These are phyloP conservation scores for Protonibea diacanthus DNA, from an alignment of 2,797 vertebrate species.

Conservation along the genomic window DNA sequence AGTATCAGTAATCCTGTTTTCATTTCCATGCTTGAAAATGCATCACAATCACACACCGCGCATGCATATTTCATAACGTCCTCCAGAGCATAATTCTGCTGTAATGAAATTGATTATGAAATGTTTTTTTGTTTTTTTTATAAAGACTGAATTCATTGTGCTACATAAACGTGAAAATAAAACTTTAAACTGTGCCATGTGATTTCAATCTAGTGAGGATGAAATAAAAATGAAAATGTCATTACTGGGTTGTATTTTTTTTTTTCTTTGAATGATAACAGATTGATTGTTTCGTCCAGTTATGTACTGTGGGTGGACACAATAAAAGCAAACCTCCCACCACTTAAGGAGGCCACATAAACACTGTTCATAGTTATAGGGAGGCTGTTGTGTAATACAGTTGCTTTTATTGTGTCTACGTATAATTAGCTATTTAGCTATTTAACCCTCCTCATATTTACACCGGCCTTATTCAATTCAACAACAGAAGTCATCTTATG, in stretches of 20 bases:
- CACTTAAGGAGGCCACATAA: background rate
- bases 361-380: background rate
- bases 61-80: background rate
- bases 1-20: constrained; percentile 14
- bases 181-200: background rate
- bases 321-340: background rate
- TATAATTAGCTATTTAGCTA: background rate
- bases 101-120: background rate
- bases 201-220: background rate
- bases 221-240: background rate
- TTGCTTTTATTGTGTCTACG: background rate
- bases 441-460: background rate
- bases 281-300: background rate
- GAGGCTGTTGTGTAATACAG: background rate
- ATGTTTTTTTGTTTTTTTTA: constrained; percentile 6
- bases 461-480: no score
- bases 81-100: background rate
- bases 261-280: constrained; percentile 11
- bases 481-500: no score
- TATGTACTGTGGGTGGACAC: background rate
- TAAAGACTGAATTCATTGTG: background rate
- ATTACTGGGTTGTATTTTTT: background rate
- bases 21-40: constrained; percentile 28
- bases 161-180: background rate
- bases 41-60: background rate